A percentile compares a stretch with the other conserved stretches of the same genome.
Evolutionary conservation across 2,113 vertebrate genomes (phyloP).

Genomic region (Henicopernis longicauda): DNA sequence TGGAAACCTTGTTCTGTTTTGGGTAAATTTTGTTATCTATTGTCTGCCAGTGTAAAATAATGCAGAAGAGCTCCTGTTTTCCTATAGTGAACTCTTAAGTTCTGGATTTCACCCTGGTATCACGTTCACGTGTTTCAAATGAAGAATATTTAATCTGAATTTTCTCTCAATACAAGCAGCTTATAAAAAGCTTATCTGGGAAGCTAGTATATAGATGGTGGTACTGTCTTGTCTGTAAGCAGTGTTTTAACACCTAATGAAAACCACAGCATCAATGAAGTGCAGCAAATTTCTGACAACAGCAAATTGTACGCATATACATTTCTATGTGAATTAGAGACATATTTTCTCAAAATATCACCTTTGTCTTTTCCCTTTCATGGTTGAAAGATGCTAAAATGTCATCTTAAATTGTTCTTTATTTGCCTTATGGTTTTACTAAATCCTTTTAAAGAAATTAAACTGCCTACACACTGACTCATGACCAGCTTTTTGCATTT

Average conservation of each 20-base stretch:
- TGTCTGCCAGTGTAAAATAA: not conserved
- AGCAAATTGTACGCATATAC: not conserved
- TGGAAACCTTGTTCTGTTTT: not conserved
- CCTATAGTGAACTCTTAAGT: not conserved
- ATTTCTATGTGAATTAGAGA: not conserved
- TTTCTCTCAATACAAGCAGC: not conserved
- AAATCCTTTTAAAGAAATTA: constrained; percentile 34
- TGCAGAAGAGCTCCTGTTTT: not conserved
- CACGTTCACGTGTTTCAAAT: not conserved
- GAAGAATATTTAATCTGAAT: not conserved
- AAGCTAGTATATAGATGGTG: not conserved
- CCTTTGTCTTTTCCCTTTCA: not conserved
- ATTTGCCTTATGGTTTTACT: not conserved
- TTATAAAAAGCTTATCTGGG: not conserved
- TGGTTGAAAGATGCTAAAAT: not conserved
- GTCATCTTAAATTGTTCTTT: not conserved
- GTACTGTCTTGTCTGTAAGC: not conserved
- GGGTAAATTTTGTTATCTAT: not conserved
- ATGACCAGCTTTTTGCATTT: not conserved
- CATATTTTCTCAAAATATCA: not conserved
- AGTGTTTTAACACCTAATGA: not conserved
- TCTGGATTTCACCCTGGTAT: not conserved
- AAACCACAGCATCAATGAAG: not conserved
- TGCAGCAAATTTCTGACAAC: not conserved
- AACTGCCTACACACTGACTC: constrained; percentile 36